Evolutionary conservation across 2,797 vertebrate genomes (phyloP), one percentile per base, ranked within the genome.

Genomic region (Carapus acus): DNA sequence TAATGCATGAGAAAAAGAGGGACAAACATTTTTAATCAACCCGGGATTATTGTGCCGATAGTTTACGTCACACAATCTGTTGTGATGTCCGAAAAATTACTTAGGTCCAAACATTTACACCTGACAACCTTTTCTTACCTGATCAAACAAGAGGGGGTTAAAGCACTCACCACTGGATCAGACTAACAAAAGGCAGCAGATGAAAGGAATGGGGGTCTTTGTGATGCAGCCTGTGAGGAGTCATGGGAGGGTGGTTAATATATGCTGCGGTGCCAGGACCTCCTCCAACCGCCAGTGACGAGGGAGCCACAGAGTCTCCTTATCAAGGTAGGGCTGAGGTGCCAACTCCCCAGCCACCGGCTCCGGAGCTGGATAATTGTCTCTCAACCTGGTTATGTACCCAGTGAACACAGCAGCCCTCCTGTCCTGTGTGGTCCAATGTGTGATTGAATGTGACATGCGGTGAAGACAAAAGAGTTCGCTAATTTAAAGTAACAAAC

Each of bases 401-500:
- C 89, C 88, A 85, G 88, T 72, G 82, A 89, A 86, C 76, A 64
- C 71, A 47, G 81, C 80, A 81, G 83, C 72, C 69, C 83, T 85
- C 79, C 72, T 83, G 79, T 83, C 80, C 80, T 76, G 71, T 84
- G 77, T 80, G 81, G 75, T 70, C 71, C 73, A 77, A 47, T 33
- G 53, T 88, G 87, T 93, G 91, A 96, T 96, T 91, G 88, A 86
- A 83, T 80, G 82, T 93, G 93, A 92, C 93, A 90, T 73, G 80
- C 88, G 86, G 85, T 83, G 85, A 86, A 96, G 93, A 97, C 93
- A 91, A 94, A 95, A 96, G 93, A 92, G 89, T 85, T 75, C 77
- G 88, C 87, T 96, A 94, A 97, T 97, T 93, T 88, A 90, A 80
- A 90, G 88, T 92, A 96, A 95, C 92, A 94, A 94, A 93, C 90